phyloP scores from a whole-genome alignment of 2,113 vertebrate genomes.

The Ellobius talpinus region DNA sequence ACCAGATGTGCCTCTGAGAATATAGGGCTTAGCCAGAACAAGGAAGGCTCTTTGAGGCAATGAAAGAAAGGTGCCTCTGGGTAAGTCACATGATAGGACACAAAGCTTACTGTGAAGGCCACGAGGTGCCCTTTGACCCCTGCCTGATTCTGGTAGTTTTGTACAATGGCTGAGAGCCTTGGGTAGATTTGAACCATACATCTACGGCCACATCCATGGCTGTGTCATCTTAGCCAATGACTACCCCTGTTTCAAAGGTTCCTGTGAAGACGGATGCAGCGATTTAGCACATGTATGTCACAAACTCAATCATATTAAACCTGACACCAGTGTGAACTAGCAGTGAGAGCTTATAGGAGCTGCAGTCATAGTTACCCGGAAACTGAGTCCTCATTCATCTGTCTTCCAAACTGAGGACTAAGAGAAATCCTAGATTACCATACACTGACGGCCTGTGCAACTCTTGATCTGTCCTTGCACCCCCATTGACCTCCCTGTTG shows the following conservation, averaged over 20 bases:
- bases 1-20: neutral
- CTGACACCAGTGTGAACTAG: rapidly evolving
- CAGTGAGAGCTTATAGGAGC: neutral
- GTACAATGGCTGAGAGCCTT: neutral
- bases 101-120: neutral
- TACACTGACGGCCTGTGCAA: neutral
- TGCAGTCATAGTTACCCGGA: neutral
- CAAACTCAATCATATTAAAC: too few species aligned
- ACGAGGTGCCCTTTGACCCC: neutral
- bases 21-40: neutral
- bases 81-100: neutral
- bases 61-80: neutral
- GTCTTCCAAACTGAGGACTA: neutral
- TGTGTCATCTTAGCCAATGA: neutral
- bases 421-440: neutral
- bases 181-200: neutral
- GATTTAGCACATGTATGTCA: neutral
- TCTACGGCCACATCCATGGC: neutral
- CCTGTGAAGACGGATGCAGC: neutral
- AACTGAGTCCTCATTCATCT: neutral
- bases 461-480: neutral
- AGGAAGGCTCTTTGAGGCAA: neutral
- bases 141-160: neutral
- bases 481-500: too few species aligned
- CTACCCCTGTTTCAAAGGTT: neutral